A percentile compares a stretch with the other conserved stretches of the same genome.
Conservation (phyloP, 2,797 vertebrate species). For the Enteromius argenteus region DNA sequence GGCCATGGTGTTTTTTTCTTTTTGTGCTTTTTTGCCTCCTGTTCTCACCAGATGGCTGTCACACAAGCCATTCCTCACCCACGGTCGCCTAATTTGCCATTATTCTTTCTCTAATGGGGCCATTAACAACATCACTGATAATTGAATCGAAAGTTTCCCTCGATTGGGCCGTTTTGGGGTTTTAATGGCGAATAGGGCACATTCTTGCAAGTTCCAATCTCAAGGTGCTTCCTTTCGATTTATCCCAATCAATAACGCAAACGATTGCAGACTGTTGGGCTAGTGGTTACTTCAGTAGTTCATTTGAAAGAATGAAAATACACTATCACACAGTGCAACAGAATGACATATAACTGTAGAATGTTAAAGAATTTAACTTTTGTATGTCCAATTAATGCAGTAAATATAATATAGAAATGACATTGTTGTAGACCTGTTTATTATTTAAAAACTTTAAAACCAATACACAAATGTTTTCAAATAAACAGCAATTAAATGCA, state of each 20-base stretch:
- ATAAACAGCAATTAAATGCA: not conserved
- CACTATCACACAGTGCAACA: not conserved
- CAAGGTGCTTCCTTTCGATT: slow-evolving; percentile 25
- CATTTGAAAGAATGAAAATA: not conserved
- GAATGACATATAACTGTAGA: not conserved
- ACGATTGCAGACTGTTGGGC: not conserved
- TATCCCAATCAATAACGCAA: slow-evolving; percentile 18
- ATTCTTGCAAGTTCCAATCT: slow-evolving; percentile 27
- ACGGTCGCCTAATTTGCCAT: slow-evolving; percentile 78
- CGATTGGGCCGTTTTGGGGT: slow-evolving; percentile 72
- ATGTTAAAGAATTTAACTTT: not conserved
- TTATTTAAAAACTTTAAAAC: not conserved
- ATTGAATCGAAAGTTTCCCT: slow-evolving; percentile 73
- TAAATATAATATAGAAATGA: not conserved
- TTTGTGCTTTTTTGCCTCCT: slow-evolving; percentile 59
- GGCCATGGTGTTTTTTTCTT: slow-evolving; percentile 43
- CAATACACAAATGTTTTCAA: not conserved
- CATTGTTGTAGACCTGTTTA: not conserved
- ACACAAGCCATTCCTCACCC: slow-evolving; percentile 75
- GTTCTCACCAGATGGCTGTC: slow-evolving; percentile 80
- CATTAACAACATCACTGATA: slow-evolving; percentile 80
- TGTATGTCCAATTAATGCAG: not conserved
- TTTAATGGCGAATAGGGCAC: slow-evolving; percentile 65
- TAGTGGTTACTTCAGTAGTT: slow-evolving; percentile 1
- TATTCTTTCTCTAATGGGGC: slow-evolving; percentile 81